Evolutionary conservation across 2,797 vertebrate genomes (phyloP), one percentile per base, ranked within the genome.

Genomic region (Tachyglossus aculeatus): DNA sequence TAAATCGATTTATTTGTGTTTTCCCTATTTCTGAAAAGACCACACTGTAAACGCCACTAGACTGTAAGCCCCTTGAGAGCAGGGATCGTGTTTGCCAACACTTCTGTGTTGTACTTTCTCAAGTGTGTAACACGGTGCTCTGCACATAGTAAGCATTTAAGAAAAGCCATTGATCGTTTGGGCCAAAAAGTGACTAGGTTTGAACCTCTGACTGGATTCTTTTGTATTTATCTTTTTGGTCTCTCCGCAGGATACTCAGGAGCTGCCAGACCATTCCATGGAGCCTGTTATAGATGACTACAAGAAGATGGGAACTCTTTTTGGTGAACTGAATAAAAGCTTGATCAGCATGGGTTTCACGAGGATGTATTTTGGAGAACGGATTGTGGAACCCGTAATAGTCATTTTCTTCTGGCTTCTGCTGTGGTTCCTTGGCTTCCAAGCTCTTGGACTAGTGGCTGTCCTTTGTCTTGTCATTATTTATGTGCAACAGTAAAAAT

Each of bases 381-480:
- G 94, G 83, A 96, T 94, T 69, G 96, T 99, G 59, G 98, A 99
- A 82, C 98, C 98, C 0, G 95, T 99, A 3, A 91, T 99, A 62
- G 88, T 98, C 22, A 71, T 99, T 44, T 92, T 98, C 88, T 99
- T 99, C 88, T 98, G 96, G 96, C 65, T 95, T 58, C 94, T 99
- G 90, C 92, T 99, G 45, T 97, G 98, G 96, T 99, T 99, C 85
- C 93, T 99, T 48, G 98, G 98, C 11, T 88, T 99, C 16, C 96
- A 98, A 88, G 96, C 97, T 25, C 91, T 99, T 47, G 96, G 96
- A 66, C 93, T 99, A 12, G 98, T 99, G 71, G 96, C 96, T 75
- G 95, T 96, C 71, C 91, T 99, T 77, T 98, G 97, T 92, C 95
- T 99, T 87, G 95, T 98, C 80, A 97, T 99, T 89, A 96, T 98